phyloP scores from a whole-genome alignment of 1,140 invertebrate species.

The Drosophila rufa region DNA sequence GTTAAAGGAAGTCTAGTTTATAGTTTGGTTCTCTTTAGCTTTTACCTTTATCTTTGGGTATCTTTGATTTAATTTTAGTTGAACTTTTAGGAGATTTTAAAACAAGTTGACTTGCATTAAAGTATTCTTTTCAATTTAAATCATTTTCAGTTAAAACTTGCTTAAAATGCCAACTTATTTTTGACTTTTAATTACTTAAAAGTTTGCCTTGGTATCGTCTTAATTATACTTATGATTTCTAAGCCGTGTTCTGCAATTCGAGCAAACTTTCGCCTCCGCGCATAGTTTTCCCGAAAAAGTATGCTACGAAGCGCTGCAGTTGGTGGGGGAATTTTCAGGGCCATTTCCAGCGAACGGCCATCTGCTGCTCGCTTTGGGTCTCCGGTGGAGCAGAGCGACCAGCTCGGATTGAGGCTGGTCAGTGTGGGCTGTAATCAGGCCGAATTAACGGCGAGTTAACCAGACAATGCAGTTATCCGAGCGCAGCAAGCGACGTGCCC shows the following conservation, averaged over 20 bases:
- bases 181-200: neutral
- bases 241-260: neutral
- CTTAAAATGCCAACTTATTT: neutral
- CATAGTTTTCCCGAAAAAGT: slow-evolving; percentile 26
- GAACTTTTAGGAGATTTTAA: neutral
- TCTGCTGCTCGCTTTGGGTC: slow-evolving; percentile 6
- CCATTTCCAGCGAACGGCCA: slow-evolving; percentile 14
- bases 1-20: neutral
- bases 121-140: neutral
- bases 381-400: neutral
- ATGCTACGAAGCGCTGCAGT: slow-evolving; percentile 17
- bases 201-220: neutral
- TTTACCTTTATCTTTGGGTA: no score
- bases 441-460: slow-evolving; percentile 32
- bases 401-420: slow-evolving; percentile 12
- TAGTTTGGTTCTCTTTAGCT: neutral
- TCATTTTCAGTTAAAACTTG: neutral
- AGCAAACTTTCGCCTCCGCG: neutral
- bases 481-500: slow-evolving; percentile 6
- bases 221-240: slow-evolving; percentile 1
- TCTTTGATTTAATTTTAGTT: neutral
- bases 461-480: slow-evolving; percentile 37
- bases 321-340: slow-evolving; percentile 15
- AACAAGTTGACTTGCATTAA: neutral
- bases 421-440: slow-evolving; percentile 17